These are phyloP conservation scores for Syrista parreyssii DNA, from an alignment of 2,888 invertebrate genomes.

Conservation along the genomic window DNA sequence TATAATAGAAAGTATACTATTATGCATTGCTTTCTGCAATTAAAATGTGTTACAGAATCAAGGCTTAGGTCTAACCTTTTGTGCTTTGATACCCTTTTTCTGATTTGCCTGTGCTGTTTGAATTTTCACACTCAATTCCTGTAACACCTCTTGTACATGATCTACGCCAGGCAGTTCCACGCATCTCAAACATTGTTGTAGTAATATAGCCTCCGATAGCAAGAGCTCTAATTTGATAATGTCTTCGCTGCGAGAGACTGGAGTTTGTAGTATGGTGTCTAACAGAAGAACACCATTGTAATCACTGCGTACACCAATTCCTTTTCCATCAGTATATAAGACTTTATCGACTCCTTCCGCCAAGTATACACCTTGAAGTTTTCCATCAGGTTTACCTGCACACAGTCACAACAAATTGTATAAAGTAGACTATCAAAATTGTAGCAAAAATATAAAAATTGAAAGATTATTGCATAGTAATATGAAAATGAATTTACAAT, in stretches of 20 bases:
- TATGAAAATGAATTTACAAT: neutral
- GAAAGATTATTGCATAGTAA: neutral
- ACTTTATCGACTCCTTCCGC: constrained; percentile 82
- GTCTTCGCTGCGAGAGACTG: constrained; percentile 81
- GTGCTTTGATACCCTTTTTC: constrained; percentile 89
- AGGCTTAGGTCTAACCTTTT: constrained; percentile 74
- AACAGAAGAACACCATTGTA: constrained; percentile 91
- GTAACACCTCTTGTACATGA: constrained; percentile 80
- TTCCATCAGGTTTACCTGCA: constrained; percentile 73
- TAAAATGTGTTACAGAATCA: neutral
- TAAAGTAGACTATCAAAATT: neutral
- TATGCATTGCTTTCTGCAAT: constrained; percentile 1
- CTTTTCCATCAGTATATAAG: constrained; percentile 84
- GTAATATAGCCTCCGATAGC: constrained; percentile 86
- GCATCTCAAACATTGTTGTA: constrained; percentile 83
- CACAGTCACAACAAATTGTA: constrained; percentile 35
- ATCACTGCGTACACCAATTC: constrained; percentile 87
- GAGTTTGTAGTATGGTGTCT: constrained; percentile 89
- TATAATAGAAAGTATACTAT: constrained; percentile 23
- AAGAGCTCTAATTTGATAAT: constrained; percentile 86
- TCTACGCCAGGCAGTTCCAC: constrained; percentile 81
- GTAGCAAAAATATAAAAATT: neutral
- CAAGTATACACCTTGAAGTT: constrained; percentile 80
- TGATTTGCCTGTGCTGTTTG: constrained; percentile 76
- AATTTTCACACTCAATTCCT: constrained; percentile 82